These are phyloP conservation scores for Phyllotreta striolata DNA, from an alignment of 2,888 invertebrate species.

Conservation along the genomic window DNA sequence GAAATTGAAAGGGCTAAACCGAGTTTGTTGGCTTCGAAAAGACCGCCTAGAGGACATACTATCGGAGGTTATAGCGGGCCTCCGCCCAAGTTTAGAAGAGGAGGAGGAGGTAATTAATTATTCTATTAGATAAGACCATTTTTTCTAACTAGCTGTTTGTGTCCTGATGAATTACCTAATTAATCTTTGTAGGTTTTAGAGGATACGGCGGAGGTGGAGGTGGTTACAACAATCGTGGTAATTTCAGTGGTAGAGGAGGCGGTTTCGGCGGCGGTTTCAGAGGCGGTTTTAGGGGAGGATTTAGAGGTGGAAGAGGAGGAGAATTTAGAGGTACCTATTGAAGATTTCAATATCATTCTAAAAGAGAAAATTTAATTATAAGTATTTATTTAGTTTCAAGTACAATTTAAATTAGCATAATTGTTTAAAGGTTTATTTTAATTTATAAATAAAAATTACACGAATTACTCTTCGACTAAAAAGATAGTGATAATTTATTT, in stretches of 20 bases:
- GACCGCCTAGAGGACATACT: constrained; percentile 63
- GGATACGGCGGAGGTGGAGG: constrained; percentile 32
- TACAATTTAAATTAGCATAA: too few species aligned
- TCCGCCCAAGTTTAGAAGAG: constrained; percentile 60
- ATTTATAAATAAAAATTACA: too few species aligned
- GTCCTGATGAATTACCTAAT: background rate
- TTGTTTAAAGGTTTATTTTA: too few species aligned
- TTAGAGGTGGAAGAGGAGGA: constrained; percentile 34
- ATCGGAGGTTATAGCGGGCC: constrained; percentile 56
- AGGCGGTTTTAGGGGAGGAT: constrained; percentile 42
- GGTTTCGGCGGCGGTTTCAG: constrained; percentile 44
- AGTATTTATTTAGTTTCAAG: too few species aligned
- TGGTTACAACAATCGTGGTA: constrained; percentile 29
- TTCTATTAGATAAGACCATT: background rate
- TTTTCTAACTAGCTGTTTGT: background rate
- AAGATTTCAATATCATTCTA: too few species aligned
- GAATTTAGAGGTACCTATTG: background rate
- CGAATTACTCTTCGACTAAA: too few species aligned
- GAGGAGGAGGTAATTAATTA: constrained; percentile 37
- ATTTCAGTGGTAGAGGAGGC: constrained; percentile 37
- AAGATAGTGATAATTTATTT: constrained; percentile 20
- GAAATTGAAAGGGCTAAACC: constrained; percentile 68
- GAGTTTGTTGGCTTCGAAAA: constrained; percentile 63
- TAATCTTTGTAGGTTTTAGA: constrained; percentile 30
- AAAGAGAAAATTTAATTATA: too few species aligned